Base-by-base conservation (phyloP, 2,888 invertebrate species). In the Hemistola chrysoprasaria region DNA sequence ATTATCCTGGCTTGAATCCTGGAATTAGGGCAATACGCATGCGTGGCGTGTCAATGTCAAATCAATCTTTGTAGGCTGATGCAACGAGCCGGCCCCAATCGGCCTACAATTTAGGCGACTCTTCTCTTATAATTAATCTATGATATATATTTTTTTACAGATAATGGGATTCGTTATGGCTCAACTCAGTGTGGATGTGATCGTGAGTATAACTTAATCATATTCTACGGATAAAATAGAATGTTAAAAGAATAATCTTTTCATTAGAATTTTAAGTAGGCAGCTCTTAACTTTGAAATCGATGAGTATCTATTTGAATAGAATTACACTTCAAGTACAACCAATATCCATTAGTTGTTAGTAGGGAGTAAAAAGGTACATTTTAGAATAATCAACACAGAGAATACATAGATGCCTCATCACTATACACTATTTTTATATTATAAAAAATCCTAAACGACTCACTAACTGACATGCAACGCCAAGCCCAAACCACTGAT, bases 51-150 rank as follows among this genome's bases (percentile, higher is more conserved):
- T 84, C 88, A 88, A 88, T 87, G 87, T 88, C 88, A 86, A 88
- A 88, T 88, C 88, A 88, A 88, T 88, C 80, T 71, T 75, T 64
- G 74, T 83, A 83, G 76, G 83, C 82, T 80, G 84, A 84, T 87
- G 87, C 87, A 87, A 80, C 78, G 59, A 52, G 65, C 60, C 67
- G 66, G 38, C 28, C 34, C 38, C 38, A 44, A 68, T 59, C 29
- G 22, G 29, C 51, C 56, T 57, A 50, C 50, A 53, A 61, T 65
- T 57, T 55, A 53, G 53, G n/a, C n/a, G n/a, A 50, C 40, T 43
- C 37, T 29, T 47, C 44, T 48, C 44, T 46, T 8, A 36, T 27
- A 54, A 59, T 54, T 62, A 62, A 66, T 68, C 61, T 61, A 62
- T 54, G 38, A 46, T 47, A 40, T 57, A 50, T 48, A 51, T 58